Percentiles rank a stretch among this genome's conserved stretches.
Conservation (phyloP, 2,888 invertebrate genomes). For the Eupsilia transversa region DNA sequence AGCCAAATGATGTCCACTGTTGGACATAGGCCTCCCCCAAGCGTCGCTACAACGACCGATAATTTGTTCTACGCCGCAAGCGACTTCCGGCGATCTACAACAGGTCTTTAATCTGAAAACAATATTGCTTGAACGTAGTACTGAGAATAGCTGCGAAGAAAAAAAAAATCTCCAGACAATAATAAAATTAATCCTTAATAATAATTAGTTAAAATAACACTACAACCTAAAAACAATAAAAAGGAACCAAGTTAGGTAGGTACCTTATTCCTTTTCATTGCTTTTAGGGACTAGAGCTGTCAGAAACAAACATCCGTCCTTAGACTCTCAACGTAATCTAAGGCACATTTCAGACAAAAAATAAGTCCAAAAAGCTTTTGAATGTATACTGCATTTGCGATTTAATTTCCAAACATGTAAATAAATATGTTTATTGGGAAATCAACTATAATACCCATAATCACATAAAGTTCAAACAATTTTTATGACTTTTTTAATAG, state of each 20-base stretch:
- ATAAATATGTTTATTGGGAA: neutral
- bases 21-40: neutral
- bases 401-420: neutral
- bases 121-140: neutral
- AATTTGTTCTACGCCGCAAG: neutral
- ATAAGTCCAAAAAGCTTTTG: conserved; percentile 56
- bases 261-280: neutral
- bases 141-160: too few species aligned
- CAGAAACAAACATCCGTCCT: conserved; percentile 35
- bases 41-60: too few species aligned
- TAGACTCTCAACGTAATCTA: conserved; percentile 24
- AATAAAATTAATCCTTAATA: neutral
- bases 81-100: neutral
- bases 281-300: conserved; percentile 19
- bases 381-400: conserved; percentile 1
- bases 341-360: conserved; percentile 46
- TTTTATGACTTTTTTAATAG: neutral
- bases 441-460: neutral
- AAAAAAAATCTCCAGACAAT: neutral
- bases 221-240: conserved; percentile 7
- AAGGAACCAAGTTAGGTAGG: conserved; percentile 5
- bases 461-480: neutral
- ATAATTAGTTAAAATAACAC: neutral
- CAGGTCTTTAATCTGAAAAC: neutral
- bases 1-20: neutral